phyloP scores from a whole-genome alignment of 2,113 vertebrate genomes.

The Pelecanoides urinatrix region DNA sequence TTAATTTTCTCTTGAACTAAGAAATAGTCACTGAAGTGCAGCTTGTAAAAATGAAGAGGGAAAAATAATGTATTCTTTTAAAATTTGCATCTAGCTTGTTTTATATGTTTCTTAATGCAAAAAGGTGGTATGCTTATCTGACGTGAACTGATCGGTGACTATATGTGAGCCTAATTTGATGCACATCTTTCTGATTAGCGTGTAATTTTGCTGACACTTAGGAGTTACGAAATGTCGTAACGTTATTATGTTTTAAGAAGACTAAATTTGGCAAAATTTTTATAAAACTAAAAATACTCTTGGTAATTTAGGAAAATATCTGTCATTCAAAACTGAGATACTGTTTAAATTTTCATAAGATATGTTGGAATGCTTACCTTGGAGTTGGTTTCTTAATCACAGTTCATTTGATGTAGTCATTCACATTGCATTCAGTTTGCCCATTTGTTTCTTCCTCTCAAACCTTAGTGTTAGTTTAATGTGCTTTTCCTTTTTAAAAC shows the following conservation, averaged over 20 bases:
- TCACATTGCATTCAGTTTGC: neutral
- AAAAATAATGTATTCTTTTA: neutral
- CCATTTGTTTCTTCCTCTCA: neutral
- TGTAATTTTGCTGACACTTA: neutral
- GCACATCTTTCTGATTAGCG: neutral
- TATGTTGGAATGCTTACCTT: neutral
- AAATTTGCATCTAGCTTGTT: neutral
- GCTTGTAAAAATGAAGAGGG: neutral
- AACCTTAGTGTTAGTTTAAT: neutral
- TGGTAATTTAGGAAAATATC: neutral
- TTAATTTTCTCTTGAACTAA: neutral
- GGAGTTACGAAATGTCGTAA: neutral
- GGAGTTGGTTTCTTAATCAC: neutral
- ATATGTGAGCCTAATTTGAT: neutral
- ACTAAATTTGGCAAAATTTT: neutral
- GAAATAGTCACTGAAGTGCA: neutral
- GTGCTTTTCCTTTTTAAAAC: neutral
- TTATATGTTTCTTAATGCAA: neutral
- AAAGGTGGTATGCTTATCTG: neutral
- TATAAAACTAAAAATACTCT: neutral
- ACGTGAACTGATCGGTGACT: neutral
- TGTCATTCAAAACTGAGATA: neutral
- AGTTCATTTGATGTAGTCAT: neutral
- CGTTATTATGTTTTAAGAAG: neutral
- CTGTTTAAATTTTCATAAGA: neutral